Evolutionary conservation across 2,888 invertebrate genomes (phyloP), one percentile per base, ranked within the genome.

Genomic region (Deilephila elpenor): DNA sequence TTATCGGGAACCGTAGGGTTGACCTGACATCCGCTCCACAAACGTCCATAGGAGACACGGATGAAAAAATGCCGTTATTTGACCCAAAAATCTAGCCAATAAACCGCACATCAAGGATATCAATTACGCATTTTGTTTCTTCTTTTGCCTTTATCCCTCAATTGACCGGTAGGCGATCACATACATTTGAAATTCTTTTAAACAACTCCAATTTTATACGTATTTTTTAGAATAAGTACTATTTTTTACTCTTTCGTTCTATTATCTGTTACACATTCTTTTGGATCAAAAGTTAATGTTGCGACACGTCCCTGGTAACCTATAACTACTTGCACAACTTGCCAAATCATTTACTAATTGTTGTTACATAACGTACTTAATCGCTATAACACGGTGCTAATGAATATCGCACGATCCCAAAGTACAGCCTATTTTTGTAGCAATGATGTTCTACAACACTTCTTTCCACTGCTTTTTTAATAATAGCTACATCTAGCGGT

Each of bases 341-440:
- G 67, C 44, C 67, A 67, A 51, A 44, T 44, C 51, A 51, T 67
- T 67, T 25, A 51, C 67, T 67, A 67, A 67, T 60, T 67, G 44
- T 64, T 3, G 64, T 64, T n/a, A 44, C 20, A 20, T n/a, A 20
- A 64, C 8, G 5, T 11, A 62, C 34, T 34, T 19, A 34, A 61
- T 61, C 44, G 14, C 11, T 44, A 44, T 44, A 44, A 44, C 44
- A 44, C 14, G 14, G 44, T 44, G 44, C 11, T 44, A 44, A 44
- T 44, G 44, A 11, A 44, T 44, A 44, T 44, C 44, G 44, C 44
- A 44, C 14, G 44, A 44, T 44, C 14, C 11, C 44, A 44, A 44
- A 44, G 44, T 11, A 44, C 11, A 11, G 44, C 44, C 44, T 44
- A 2, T 44, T 14, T 44, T 44, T 44, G 7, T 44, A 11, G 11